Conservation (phyloP, 2,113 vertebrate species). For the Labeo rohita region DNA sequence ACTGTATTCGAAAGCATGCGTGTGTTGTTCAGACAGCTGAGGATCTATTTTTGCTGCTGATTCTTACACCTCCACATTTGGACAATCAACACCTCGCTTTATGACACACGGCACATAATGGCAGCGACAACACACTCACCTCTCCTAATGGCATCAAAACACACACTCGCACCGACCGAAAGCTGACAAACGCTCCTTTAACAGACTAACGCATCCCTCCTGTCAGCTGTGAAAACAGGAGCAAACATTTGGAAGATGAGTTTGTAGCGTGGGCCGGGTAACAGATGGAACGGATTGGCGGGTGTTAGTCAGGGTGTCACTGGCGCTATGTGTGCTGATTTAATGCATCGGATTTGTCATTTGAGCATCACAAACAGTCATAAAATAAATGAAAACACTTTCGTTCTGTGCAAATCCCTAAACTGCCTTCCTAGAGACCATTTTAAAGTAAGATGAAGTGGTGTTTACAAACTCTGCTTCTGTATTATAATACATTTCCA, state of each 20-base stretch:
- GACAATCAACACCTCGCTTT: conserved; percentile 36
- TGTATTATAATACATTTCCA: neutral
- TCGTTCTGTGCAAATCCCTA: neutral
- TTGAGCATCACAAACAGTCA: neutral
- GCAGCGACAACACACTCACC: conserved; percentile 29
- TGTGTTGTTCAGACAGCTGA: conserved; percentile 37
- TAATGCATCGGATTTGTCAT: neutral
- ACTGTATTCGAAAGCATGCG: neutral
- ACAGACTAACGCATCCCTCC: conserved; percentile 10
- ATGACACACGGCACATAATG: neutral
- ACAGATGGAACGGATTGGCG: conserved; percentile 17
- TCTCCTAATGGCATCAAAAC: conserved; percentile 27
- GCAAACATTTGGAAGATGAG: conserved; percentile 32
- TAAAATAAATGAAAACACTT: neutral
- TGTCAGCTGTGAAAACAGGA: conserved; percentile 40
- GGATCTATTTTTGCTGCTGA: conserved; percentile 31
- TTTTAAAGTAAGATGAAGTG: neutral
- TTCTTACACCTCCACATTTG: conserved; percentile 29
- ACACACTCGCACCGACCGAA: conserved; percentile 16
- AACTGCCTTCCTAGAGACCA: neutral
- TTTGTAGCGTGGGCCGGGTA: neutral
- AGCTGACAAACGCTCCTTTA: conserved; percentile 27
- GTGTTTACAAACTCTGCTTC: neutral
- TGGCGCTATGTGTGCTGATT: conserved; percentile 26
- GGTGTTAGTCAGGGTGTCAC: conserved; percentile 4